phyloP scores from a whole-genome alignment of 2,797 vertebrate species.

The Astyanax mexicanus region DNA sequence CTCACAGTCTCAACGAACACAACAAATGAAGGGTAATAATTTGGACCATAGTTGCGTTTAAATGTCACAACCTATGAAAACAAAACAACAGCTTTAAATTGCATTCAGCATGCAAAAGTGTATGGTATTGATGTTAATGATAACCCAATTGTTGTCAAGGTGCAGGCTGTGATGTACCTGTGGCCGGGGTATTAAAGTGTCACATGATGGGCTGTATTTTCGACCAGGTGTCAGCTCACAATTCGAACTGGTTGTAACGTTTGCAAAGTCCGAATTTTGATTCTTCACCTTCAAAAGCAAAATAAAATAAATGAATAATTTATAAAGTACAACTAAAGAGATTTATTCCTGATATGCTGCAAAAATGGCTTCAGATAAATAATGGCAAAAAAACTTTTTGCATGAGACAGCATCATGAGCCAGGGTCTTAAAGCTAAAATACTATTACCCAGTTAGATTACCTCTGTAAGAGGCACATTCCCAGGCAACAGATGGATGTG shows the following conservation, averaged over 20 bases:
- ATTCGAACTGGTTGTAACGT: slow-evolving; percentile 30
- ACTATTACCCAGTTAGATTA: too few species aligned
- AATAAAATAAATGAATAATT: neutral
- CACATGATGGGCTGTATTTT: slow-evolving; percentile 25
- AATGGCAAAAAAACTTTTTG: too few species aligned
- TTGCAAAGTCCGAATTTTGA: neutral
- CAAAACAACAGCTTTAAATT: neutral
- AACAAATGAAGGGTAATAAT: slow-evolving; percentile 43
- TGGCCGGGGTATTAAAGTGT: slow-evolving; percentile 23
- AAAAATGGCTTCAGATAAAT: neutral
- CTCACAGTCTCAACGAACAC: slow-evolving; percentile 5
- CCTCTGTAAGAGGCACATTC: slow-evolving; percentile 22
- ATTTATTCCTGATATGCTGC: too few species aligned
- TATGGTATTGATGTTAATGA: neutral
- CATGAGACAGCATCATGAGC: too few species aligned
- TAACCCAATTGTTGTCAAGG: neutral
- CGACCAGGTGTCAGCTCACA: slow-evolving; percentile 14
- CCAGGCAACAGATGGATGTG: slow-evolving; percentile 29
- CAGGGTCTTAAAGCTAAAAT: too few species aligned
- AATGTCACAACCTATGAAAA: slow-evolving; percentile 21
- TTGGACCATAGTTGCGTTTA: slow-evolving; percentile 29
- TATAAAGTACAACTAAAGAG: too few species aligned
- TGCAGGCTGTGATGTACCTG: slow-evolving; percentile 11
- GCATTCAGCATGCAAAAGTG: neutral
- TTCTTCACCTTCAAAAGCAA: slow-evolving; percentile 21